Conservation (phyloP, 1,140 invertebrate genomes). For the Drosophila varians region DNA sequence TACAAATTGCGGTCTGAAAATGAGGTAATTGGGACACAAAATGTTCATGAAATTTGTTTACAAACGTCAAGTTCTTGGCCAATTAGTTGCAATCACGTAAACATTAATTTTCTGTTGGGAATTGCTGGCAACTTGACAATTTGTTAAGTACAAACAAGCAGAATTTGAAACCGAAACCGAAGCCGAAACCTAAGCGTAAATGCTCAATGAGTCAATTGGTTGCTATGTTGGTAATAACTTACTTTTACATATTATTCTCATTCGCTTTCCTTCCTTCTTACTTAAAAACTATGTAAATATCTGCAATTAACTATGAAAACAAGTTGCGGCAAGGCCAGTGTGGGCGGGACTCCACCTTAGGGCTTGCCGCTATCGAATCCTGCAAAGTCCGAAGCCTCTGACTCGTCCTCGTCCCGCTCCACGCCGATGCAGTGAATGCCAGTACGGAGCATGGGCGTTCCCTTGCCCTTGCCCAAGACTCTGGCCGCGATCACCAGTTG, state of each 20-base stretch:
- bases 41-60: conserved; percentile 2
- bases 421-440: conserved; percentile 84
- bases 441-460: conserved; percentile 85
- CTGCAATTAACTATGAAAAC: conserved; percentile 58
- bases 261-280: conserved; percentile 7
- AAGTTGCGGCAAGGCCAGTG: conserved; percentile 17
- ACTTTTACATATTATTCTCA: conserved; percentile 28
- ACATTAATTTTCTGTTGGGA: neutral
- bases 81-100: conserved; percentile 7
- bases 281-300: conserved; percentile 66
- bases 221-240: conserved; percentile 47
- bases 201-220: conserved; percentile 41
- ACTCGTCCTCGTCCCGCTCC: conserved; percentile 83
- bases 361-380: conserved; percentile 62
- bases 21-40: neutral
- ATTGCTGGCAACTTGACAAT: conserved; percentile 15
- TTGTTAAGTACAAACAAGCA: conserved; percentile 51
- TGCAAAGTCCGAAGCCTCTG: conserved; percentile 72
- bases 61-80: conserved; percentile 4
- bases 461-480: conserved; percentile 85
- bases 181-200: conserved; percentile 26
- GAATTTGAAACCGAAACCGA: conserved; percentile 2
- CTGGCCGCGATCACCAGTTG: conserved; percentile 82
- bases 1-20: neutral
- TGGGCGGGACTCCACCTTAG: conserved; percentile 18